A percentile compares a stretch with the other conserved stretches of the same genome.
These are phyloP conservation scores for Sardina pilchardus DNA, from an alignment of 2,113 vertebrate genomes.

Conservation along the genomic window DNA sequence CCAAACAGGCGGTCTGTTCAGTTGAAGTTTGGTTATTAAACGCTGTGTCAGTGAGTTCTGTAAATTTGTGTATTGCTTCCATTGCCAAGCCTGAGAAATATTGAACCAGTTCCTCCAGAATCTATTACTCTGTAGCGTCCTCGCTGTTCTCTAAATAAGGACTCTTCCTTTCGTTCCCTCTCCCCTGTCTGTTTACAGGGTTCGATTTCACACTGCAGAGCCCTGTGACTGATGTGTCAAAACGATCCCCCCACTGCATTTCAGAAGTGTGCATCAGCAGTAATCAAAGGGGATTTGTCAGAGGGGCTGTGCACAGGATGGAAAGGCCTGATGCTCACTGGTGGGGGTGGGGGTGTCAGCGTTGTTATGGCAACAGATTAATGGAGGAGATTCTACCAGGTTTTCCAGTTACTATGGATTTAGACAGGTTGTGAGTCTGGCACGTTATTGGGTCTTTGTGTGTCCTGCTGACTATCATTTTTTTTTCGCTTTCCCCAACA, in stretches of 20 bases:
- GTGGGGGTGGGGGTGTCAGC: constrained; percentile 20
- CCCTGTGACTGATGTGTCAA: constrained; percentile 22
- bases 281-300: constrained; percentile 29
- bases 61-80: not conserved
- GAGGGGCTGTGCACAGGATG: not conserved
- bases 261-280: constrained; percentile 27
- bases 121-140: not conserved
- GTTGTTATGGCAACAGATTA: constrained; percentile 57
- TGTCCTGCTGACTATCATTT: not conserved
- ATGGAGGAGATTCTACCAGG: constrained; percentile 38
- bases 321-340: constrained; percentile 22
- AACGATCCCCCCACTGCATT: constrained; percentile 8
- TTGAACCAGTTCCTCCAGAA: not conserved
- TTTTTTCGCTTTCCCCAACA: not conserved
- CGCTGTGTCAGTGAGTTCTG: not conserved
- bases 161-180: not conserved
- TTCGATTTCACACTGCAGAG: not conserved
- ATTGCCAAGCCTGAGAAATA: not conserved
- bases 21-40: not conserved
- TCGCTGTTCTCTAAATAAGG: not conserved
- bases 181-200: not conserved
- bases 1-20: not conserved
- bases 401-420: constrained; percentile 52
- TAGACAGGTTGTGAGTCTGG: constrained; percentile 43
- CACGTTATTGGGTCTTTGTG: not conserved